These are phyloP conservation scores for Arctocebus calabarensis DNA, from an alignment of 2,797 vertebrate genomes.

Conservation along the genomic window DNA sequence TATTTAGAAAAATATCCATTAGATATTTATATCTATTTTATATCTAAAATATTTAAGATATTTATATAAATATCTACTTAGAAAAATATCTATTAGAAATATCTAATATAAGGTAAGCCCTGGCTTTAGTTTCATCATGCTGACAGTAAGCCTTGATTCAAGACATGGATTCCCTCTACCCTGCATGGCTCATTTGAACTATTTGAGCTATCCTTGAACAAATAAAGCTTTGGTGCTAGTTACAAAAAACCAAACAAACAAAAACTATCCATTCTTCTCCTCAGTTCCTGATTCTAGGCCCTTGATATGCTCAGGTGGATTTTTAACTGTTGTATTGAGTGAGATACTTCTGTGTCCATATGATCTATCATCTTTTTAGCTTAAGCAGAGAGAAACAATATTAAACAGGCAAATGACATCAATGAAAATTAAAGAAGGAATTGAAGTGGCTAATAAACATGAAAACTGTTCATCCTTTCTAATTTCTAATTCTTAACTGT, in stretches of 20 bases:
- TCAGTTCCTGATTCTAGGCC: not conserved
- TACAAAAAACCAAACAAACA: not conserved
- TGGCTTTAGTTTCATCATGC: not conserved
- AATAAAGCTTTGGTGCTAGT: not conserved
- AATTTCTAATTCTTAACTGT: conserved; percentile 40
- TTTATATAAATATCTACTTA: too few relatives aligned
- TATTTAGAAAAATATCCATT: too few relatives aligned
- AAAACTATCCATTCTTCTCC: not conserved
- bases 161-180: not conserved
- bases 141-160: not conserved
- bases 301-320: not conserved
- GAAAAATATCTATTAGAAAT: too few relatives aligned
- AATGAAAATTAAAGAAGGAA: conserved; percentile 55
- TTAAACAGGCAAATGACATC: not conserved
- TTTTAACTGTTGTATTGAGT: not conserved
- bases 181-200: not conserved
- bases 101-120: not conserved
- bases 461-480: not conserved
- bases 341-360: not conserved
- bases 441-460: not conserved
- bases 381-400: not conserved
- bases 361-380: not conserved
- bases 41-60: too few relatives aligned
- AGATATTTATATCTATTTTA: too few relatives aligned
- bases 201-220: not conserved